Base-by-base conservation (phyloP, 2,797 vertebrate genomes). In the Australoheros facetus region DNA sequence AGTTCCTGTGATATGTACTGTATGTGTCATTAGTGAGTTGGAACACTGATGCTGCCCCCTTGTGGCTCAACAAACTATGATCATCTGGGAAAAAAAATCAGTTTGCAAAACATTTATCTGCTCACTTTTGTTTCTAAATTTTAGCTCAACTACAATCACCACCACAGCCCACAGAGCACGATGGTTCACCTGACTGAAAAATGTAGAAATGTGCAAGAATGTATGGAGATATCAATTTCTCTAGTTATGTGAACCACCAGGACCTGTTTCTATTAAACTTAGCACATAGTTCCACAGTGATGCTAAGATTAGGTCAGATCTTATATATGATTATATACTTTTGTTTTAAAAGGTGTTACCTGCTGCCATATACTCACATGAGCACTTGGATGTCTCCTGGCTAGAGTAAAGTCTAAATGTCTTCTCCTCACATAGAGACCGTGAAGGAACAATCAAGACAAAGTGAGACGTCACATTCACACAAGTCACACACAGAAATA, bases 401-500 rank as follows among this genome's bases (percentile, higher is more conserved):
- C 16, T 39, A 28, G 10, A 45, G 26, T 10, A 42, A 6, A 62
- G 39, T 75, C 9, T 71, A 37, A 80, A 83, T 73, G 39, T 80
- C 21, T 12, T 51, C 56, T 37, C 26, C 54, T 30, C 21, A 1
- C 2, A n/a, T 9, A 14, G 17, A 56, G 55, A 69, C 37, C 48
- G 58, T 60, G 21, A 70, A 78, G 30, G 39, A 79, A 21, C 56
- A 56, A 42, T 55, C n/a, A 37, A 39, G 48, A 51, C 14, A 58
- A 81, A 77, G 74, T 42, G 59, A 81, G 64, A 80, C 75, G 59
- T 80, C 13, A 11, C 55, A n/a, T 71, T 75, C 56, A 30, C 48
- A 66, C 2, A 4, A 26, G 53, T 48, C 57, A 42, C 54, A 21
- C 34, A 13, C 58, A 74, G 16, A 57, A 51, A 64, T 51, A 75